Base-by-base conservation (phyloP, 2,113 vertebrate species). In the Psophia crepitans region DNA sequence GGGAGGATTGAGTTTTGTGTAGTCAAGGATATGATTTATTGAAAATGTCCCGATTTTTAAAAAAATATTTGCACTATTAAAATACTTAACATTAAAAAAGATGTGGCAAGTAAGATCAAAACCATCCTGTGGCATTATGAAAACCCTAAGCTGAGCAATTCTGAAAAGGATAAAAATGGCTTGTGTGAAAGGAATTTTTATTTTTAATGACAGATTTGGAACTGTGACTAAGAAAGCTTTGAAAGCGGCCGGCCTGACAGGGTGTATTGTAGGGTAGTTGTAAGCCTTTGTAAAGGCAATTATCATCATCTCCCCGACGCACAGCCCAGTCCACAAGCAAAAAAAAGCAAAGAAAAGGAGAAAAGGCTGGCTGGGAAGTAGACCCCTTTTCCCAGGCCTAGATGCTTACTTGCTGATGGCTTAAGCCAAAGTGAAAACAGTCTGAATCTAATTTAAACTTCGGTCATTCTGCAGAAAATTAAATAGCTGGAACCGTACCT, bases 371-470 rank as follows among this genome's bases (percentile, higher is more conserved):
- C 35, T 65, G 66, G 33, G 84, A 87, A 51, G 35, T 0, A 57
- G 19, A 84, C 2, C 5, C 10, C 8, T 17, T 51, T 56, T 24
- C 37, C 24, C 28, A 39, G 9, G 19, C 44, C 37, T 23, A 28
- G 53, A 30, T 12, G 46, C 65, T 96, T 84, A 70, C 82, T 80
- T 77, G 86, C 44, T 91, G 83, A 64, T 46, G 41, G 86, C 48
- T 92, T 83, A 70, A 95, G n/a, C 30, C 41, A 95, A 97, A 89
- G 77, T 15, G 54, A 92, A 97, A 97, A 93, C 81, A 93, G 85
- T 46, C 53, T 70, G 51, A 93, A 94, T 84, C 41, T 80, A 77
- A 97, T 89, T 96, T 86, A 87, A 97, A 90, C 43, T 71, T 61
- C 4, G 56, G 35, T 68, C 35, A 58, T 89, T 96, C 77, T 5